Evolutionary conservation across 2,888 invertebrate species (phyloP), one percentile per base, ranked within the genome.

Genomic region (Lochmaea capreae): DNA sequence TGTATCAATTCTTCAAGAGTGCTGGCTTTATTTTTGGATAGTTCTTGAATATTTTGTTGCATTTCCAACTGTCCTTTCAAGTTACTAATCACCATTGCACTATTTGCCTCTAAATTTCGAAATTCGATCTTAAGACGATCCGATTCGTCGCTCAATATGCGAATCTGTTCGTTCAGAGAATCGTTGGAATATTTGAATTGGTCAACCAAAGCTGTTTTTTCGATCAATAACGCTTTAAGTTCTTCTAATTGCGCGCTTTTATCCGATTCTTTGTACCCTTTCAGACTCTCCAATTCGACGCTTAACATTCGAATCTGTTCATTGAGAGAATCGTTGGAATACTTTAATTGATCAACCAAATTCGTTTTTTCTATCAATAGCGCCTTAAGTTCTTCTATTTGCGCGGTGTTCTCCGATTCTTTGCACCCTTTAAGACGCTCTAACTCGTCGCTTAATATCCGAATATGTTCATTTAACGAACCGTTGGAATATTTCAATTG

Each of bases 301-400:
- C 88, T 84, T 54, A 85, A 72, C 11, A 76, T 65, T 26, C 78
- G 78, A 16, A 84, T 75, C 61, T 81, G 78, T 46, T 82, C 77
- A 67, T 87, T 87, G 14, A 86, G 85, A 4, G 58, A 54, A 46
- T 63, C 63, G 87, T 81, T 66, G 82, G 81, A 62, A 80, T 80
- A 18, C 58, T 71, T 42, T 3, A 74, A 62, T 57, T 74, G 57
- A 9, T 66, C 58, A 18, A 46, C 67, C 12, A 46, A 9, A 22
- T 46, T 33, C n/a, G 63, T 49, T 67, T 74, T 69, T 62, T 71
- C 67, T 10, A 8, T n/a, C 12, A 67, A 46, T 14, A 63, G 54
- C 18, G 39, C 42, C 54, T 74, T 39, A n/a, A 74, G 54, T 10
- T 54, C 63, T 67, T 63, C 57, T 1, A 72, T 16, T 42, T 72